Evolutionary conservation across 2,797 vertebrate species (phyloP), one percentile per base, ranked within the genome.

Genomic region (Zalophus californianus): DNA sequence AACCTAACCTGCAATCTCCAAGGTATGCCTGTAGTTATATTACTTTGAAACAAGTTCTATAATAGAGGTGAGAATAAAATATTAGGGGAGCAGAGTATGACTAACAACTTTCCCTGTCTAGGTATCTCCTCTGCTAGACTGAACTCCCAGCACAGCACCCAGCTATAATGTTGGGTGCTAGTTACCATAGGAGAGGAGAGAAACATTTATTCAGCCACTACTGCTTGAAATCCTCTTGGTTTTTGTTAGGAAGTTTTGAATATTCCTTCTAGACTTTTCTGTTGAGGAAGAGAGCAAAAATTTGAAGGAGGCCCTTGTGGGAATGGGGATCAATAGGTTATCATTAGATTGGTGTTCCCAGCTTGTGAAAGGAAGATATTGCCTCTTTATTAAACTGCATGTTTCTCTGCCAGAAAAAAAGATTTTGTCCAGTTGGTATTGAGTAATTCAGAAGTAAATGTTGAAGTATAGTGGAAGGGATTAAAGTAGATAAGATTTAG

Each of bases 261-360:
- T 93, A 93, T 88, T 93, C 54, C 38, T 91, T 68, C 56, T 77
- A 88, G 35, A 82, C 27, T 91, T 52, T 66, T 82, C 72, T 94
- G 29, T 87, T 84, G 23, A 86, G 32, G 86, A 80, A 56, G 32
- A 91, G 52, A 96, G 23, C 21, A 82, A 41, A 48, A 82, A 48
- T 90, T 52, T 44, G 32, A 79, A 90, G 23, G 73, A 75, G 6
- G 13, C 23, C 50, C 7, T 27, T 64, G 1, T 12, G 15, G 73
- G 73, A n/a, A 35, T 68, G 66, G 16, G 32, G 1, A 15, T 70
- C 52, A 62, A 0, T 38, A 62, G 60, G 9, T 41, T 23, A 25
- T 29, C 58, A 66, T 95, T 90, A n/a, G 29, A 21, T 85, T 8
- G 14, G 29, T 48, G 11, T 15, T 58, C n/a, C n/a, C 86, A 41